Conservation (phyloP, 2,888 invertebrate species). For the Stenodema calcarata region DNA sequence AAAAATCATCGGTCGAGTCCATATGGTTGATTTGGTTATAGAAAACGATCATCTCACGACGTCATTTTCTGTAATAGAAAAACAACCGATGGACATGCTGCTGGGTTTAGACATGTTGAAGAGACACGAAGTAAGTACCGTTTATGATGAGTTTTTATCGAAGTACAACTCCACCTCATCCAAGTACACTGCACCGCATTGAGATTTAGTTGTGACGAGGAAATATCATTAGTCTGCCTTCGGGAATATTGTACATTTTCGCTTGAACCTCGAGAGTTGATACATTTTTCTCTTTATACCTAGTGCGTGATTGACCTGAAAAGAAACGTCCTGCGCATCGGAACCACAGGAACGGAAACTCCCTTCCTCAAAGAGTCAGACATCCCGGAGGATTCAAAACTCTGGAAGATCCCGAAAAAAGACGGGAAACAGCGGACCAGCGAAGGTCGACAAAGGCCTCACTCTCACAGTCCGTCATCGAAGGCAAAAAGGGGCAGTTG, state of each 20-base stretch:
- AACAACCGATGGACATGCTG: conserved; percentile 98
- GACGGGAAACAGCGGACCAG: not conserved
- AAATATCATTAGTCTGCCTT: too few relatives aligned
- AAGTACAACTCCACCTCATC: too few relatives aligned
- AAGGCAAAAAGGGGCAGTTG: not conserved
- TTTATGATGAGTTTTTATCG: not conserved
- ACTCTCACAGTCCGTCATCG: not conserved
- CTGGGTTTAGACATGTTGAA: conserved; percentile 97
- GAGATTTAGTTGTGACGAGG: too few relatives aligned
- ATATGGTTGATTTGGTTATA: conserved; percentile 91
- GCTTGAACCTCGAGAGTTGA: too few relatives aligned
- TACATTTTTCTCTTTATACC: not conserved
- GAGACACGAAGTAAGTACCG: conserved; percentile 81
- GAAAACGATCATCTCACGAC: conserved; percentile 91
- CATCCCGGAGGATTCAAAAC: conserved; percentile 70
- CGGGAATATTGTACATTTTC: not conserved
- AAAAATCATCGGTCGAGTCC: conserved; percentile 93
- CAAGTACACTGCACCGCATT: too few relatives aligned
- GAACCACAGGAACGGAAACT: conserved; percentile 92
- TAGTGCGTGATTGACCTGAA: conserved; percentile 92
- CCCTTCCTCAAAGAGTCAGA: conserved; percentile 82
- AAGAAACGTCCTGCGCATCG: conserved; percentile 85
- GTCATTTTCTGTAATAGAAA: conserved; percentile 94
- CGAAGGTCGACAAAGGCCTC: not conserved
- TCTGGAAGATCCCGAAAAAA: conserved; percentile 37